Evolutionary conservation across 2,113 vertebrate species (phyloP).

Genomic region (Sebastes schlegelii): DNA sequence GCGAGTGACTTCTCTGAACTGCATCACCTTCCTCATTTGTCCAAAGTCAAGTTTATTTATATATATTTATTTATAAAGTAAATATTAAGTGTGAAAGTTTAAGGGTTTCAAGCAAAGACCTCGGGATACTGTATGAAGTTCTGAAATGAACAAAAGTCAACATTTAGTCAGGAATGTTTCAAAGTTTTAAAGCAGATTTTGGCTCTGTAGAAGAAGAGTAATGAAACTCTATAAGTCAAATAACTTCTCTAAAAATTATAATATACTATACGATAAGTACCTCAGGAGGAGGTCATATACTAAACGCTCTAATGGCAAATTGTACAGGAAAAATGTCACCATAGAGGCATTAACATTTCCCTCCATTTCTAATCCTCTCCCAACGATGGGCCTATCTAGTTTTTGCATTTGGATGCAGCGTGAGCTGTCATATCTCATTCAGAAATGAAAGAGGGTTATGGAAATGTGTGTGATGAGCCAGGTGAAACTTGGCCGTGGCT

Average conservation of each 20-base stretch:
- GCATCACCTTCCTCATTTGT: background rate
- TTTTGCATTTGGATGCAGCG: slow-evolving; percentile 61
- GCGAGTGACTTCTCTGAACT: background rate
- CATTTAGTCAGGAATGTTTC: slow-evolving; percentile 11
- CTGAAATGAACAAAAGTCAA: background rate
- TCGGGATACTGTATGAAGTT: background rate
- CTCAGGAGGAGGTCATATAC: background rate
- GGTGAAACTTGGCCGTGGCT: slow-evolving; percentile 65
- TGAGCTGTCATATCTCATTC: slow-evolving; percentile 60
- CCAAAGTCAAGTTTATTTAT: slow-evolving; percentile 6
- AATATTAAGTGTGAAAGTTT: background rate
- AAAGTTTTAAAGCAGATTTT: slow-evolving; percentile 24
- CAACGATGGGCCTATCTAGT: slow-evolving; percentile 30
- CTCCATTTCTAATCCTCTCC: slow-evolving; percentile 48
- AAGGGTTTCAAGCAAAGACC: background rate
- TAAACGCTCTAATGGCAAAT: slow-evolving; percentile 3
- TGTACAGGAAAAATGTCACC: slow-evolving; percentile 24
- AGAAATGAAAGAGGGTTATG: slow-evolving; percentile 64
- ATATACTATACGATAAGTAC: slow-evolving; percentile 6
- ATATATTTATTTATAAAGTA: background rate
- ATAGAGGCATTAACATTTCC: slow-evolving; percentile 40
- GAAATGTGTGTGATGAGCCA: slow-evolving; percentile 66
- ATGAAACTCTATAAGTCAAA: background rate
- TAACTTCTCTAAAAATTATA: background rate
- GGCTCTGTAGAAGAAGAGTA: background rate